These are phyloP conservation scores for Lagopus muta DNA, from an alignment of 2,113 vertebrate genomes.

Conservation along the genomic window DNA sequence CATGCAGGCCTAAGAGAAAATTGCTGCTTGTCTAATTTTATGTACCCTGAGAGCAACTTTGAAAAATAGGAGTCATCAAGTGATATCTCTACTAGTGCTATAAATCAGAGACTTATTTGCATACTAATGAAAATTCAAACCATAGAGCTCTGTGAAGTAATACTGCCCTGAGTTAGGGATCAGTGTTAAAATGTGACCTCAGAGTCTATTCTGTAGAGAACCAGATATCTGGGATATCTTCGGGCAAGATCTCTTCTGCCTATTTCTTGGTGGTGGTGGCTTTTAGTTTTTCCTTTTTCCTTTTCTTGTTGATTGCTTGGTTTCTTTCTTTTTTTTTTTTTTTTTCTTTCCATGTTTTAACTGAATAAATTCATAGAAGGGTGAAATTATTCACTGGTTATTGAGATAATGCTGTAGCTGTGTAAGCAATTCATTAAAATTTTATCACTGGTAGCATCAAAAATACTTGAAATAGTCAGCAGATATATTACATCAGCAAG, in stretches of 20 bases:
- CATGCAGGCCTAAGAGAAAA: background rate
- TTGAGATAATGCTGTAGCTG: background rate
- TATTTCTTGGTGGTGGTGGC: background rate
- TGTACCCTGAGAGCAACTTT: conserved; percentile 40
- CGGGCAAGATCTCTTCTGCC: background rate
- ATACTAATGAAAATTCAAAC: conserved; percentile 65
- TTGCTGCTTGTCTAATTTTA: conserved; percentile 48
- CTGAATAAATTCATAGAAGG: background rate
- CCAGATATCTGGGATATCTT: background rate
- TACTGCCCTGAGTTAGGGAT: background rate
- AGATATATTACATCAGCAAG: background rate
- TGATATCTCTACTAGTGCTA: conserved; percentile 37
- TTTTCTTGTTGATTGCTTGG: background rate
- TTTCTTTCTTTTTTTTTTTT: background rate
- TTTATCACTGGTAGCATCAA: background rate
- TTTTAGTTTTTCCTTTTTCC: background rate
- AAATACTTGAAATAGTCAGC: conserved; percentile 25
- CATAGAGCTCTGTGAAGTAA: conserved; percentile 4
- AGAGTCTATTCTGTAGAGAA: background rate
- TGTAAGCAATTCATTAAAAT: conserved; percentile 48
- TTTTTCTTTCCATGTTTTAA: background rate
- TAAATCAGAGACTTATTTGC: conserved; percentile 64
- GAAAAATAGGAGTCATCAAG: conserved; percentile 38
- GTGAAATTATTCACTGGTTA: conserved; percentile 4
- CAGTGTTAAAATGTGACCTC: conserved; percentile 12